phyloP scores from a whole-genome alignment of 2,888 invertebrate species.

The Eurytoma californica region DNA sequence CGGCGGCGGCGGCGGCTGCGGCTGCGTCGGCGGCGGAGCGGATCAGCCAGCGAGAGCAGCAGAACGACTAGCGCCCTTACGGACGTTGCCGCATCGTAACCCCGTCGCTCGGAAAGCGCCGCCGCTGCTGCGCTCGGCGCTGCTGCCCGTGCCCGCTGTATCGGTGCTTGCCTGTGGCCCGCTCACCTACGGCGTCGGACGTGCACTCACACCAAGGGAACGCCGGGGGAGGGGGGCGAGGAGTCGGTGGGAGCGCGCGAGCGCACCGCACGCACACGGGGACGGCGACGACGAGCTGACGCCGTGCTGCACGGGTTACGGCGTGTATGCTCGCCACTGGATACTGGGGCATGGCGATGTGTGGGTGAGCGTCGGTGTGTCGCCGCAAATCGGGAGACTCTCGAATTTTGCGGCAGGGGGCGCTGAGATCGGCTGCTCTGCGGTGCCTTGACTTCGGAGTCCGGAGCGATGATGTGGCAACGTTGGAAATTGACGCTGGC shows the following conservation, averaged over 20 bases:
- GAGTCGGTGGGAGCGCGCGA: neutral
- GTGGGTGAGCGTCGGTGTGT: neutral
- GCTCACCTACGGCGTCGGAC: no score
- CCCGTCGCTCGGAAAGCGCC: constrained; percentile 1
- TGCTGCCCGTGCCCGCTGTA: neutral
- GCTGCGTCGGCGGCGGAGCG: constrained; percentile 10
- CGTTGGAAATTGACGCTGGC: neutral
- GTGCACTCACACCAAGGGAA: no score
- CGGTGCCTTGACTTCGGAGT: no score
- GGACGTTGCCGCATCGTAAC: constrained; percentile 53
- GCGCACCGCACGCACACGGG: neutral
- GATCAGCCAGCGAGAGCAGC: constrained; percentile 24
- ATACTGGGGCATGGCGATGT: neutral
- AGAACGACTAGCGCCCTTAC: constrained; percentile 55
- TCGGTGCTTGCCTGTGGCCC: no score
- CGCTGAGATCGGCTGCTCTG: neutral
- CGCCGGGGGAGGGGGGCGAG: no score
- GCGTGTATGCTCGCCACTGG: neutral
- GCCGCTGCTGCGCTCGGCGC: constrained; percentile 18
- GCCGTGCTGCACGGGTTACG: neutral
- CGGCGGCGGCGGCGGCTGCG: neutral
- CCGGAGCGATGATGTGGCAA: constrained; percentile 7
- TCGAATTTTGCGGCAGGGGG: constrained; percentile 17
- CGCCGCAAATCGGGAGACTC: neutral
- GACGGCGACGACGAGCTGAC: neutral